Evolutionary conservation across 1,140 invertebrate species (phyloP), one percentile per base, ranked within the genome.

Genomic region (Scaptomyza graminum): DNA sequence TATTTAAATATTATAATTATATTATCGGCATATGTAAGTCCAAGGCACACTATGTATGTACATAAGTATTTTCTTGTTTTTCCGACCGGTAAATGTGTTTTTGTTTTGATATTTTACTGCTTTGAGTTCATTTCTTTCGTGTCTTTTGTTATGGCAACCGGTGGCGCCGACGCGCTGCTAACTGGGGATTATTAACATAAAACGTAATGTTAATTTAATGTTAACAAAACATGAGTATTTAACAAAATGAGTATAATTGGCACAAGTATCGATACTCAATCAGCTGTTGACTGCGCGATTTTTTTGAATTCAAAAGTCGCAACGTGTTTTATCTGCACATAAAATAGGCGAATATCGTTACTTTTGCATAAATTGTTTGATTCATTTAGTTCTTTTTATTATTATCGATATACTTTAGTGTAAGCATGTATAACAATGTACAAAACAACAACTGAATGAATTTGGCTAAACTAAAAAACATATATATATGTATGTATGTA

Each of bases 341-440:
- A 12, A 15, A 57, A 59, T 37, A 6, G 3, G 7, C n/a, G 50
- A 37, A 7, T 2, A 13, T 9, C 39, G 43, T 41, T 22, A 18
- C 28, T 61, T 63, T 64, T 71, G 28, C 67, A 72, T 64, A 77
- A 72, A 57, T 71, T 55, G 65, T 68, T 84, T 80, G 77, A 87
- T 87, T 70, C 39, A 52, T 63, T 63, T 55, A 49, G 56, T 25
- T 55, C 44, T 28, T 34, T 9, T 44, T 39, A 64, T 44, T 60
- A 59, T 46, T n/a, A 41, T 63, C 31, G 51, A 55, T 63, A 47
- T 72, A 59, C 28, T 55, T 74, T 69, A 76, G 75, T 66, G 70
- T 82, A 79, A 85, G 82, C 82, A 76, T 81, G 82, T 82, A 87
- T 85, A 85, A 85, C 82, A 85, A 85, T 85, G 83, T 85, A 85